A percentile compares a stretch with the other conserved stretches of the same genome.
Evolutionary conservation across 2,113 vertebrate species (phyloP).

Genomic region (Podarcis cretensis): DNA sequence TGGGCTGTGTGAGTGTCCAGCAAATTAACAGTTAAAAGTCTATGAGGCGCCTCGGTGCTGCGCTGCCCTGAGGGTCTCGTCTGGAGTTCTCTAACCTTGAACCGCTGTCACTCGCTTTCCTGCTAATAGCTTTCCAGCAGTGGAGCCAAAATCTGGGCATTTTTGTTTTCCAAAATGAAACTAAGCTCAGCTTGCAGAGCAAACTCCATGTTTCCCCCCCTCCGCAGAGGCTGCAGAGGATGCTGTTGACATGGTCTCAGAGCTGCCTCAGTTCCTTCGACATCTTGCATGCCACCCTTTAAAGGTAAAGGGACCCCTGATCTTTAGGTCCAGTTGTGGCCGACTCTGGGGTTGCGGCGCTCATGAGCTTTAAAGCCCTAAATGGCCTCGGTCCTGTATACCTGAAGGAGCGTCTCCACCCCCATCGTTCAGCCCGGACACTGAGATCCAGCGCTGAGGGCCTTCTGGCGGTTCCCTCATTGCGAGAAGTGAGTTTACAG

Average conservation of each 20-base stretch:
- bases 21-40: constrained; percentile 69
- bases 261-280: constrained; percentile 6
- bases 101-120: constrained; percentile 54
- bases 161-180: constrained; percentile 52
- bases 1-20: constrained; percentile 68
- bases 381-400: no score
- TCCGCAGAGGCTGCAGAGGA: accelerated
- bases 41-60: constrained; percentile 72
- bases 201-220: neutral
- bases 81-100: constrained; percentile 64
- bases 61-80: constrained; percentile 63
- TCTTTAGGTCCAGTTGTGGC: no score
- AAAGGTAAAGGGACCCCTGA: no score
- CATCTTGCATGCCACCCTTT: neutral
- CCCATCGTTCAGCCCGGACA: no score
- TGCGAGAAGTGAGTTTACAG: no score
- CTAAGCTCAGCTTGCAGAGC: constrained; percentile 24
- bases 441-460: no score
- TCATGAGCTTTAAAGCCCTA: no score
- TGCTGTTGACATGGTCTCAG: neutral
- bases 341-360: no score
- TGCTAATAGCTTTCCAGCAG: constrained; percentile 62
- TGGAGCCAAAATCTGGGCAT: constrained; percentile 11
- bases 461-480: no score
- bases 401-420: no score